Evolutionary conservation across 2,113 vertebrate species (phyloP), one percentile per base, ranked within the genome.

Genomic region (Myiagra hebetior): DNA sequence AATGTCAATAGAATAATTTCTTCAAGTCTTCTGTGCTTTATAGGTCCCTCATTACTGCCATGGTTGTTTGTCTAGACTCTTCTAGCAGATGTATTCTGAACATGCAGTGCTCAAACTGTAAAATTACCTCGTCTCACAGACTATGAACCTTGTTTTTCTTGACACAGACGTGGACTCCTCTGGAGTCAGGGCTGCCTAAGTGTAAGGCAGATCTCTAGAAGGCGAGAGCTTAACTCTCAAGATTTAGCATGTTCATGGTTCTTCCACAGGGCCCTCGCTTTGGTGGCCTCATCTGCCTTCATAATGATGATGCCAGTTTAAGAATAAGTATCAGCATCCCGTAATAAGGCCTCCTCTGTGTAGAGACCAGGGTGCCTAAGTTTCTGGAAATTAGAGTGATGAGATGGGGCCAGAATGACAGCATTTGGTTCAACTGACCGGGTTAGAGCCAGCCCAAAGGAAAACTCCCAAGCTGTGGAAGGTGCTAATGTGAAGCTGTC

Each of bases 341-440:
- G 1, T 62, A 70, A 46, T 1, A 10, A n/a, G 39, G 23, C 11
- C 41, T 74, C 18, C 23, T 78, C 42, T 85, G 0, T 21, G 28
- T 17, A 37, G 44, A 33, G 19, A 70, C 16, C 21, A 50, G 70
- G 57, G 33, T 73, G 27, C 27, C 22, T 13, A 55, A 17, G 15
- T 44, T 73, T 86, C 49, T 94, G 72, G 53, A 39, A 88, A 62
- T 35, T 0, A n/a, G 31, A 67, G n/a, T 44, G 30, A 42, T 69
- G 76, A 63, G 63, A 44, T 55, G 62, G 30, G 19, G 27, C 41
- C 35, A 44, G 9, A 67, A 6, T 46, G 21, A 17, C 0, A 0
- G 22, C 2, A 0, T 41, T 91, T 2, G 1, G 12, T 74, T 88
- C 11, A 26, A 17, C 41, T 0, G 0, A 2, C 41, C 0, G 2